A percentile compares a stretch with the other conserved stretches of the same genome.
Evolutionary conservation across 2,797 vertebrate genomes (phyloP).

Genomic region (Sebastes iracundus): DNA sequence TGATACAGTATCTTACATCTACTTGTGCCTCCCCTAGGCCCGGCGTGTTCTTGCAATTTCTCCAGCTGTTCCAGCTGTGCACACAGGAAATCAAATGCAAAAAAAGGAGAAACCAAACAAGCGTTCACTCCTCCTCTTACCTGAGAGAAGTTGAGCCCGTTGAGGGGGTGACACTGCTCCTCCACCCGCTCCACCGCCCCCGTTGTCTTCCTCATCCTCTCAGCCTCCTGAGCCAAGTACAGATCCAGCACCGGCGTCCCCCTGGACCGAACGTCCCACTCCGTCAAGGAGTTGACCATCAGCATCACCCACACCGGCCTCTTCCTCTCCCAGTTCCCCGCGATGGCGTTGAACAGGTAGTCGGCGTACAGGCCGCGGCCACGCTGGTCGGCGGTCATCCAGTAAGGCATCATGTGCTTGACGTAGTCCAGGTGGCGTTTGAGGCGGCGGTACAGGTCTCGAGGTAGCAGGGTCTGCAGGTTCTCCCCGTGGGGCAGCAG

Average conservation of each 20-base stretch:
- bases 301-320: conserved; percentile 94
- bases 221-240: conserved; percentile 91
- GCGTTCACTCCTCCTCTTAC: conserved; percentile 70
- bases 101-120: not conserved
- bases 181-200: conserved; percentile 92
- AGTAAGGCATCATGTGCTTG: conserved; percentile 91
- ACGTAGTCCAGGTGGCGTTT: conserved; percentile 91
- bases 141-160: conserved; percentile 93
- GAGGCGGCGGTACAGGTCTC: conserved; percentile 87
- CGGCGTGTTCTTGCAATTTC: conserved; percentile 2
- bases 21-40: not conserved
- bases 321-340: conserved; percentile 92
- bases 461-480: conserved; percentile 89
- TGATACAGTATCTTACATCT: conserved; percentile 10
- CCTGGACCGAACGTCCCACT: conserved; percentile 88
- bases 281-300: conserved; percentile 92
- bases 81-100: conserved; percentile 1
- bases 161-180: conserved; percentile 92
- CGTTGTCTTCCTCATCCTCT: conserved; percentile 87
- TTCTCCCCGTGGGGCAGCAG: conserved; percentile 88
- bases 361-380: conserved; percentile 90
- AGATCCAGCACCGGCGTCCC: conserved; percentile 90
- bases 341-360: conserved; percentile 92
- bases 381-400: conserved; percentile 91
- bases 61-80: conserved; percentile 22